These are phyloP conservation scores for Synergus gifuensis DNA, from an alignment of 2,888 invertebrate species.

Conservation along the genomic window DNA sequence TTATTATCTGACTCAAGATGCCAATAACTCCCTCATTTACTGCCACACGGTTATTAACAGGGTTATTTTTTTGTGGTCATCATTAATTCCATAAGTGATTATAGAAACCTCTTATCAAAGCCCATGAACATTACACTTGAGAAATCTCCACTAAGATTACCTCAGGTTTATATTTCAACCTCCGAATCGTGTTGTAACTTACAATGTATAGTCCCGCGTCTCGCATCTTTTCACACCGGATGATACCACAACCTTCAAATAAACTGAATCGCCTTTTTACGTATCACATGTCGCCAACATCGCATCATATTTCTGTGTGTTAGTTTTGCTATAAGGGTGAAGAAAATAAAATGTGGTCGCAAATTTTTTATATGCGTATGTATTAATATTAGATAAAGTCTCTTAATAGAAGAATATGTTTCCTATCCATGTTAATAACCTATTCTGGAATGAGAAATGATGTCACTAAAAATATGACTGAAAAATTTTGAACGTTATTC, in stretches of 20 bases:
- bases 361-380: not conserved
- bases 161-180: slow-evolving; percentile 25
- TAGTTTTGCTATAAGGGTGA: not conserved
- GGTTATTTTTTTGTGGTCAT: no score
- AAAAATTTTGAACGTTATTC: no score
- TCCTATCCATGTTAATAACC: no score
- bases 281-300: not conserved
- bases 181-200: slow-evolving; percentile 10
- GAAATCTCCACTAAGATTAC: not conserved
- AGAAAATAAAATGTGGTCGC: not conserved
- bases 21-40: no score
- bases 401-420: no score
- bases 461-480: no score
- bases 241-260: slow-evolving; percentile 14
- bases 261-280: slow-evolving; percentile 3
- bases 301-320: slow-evolving; percentile 3
- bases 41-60: no score
- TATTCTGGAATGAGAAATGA: no score
- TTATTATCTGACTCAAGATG: no score
- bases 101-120: slow-evolving; percentile 18
- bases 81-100: not conserved
- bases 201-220: not conserved
- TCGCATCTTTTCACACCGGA: not conserved
- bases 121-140: slow-evolving; percentile 1
- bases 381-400: no score